Conservation (phyloP, 2,888 invertebrate species). For the Eremobia ochroleuca region DNA sequence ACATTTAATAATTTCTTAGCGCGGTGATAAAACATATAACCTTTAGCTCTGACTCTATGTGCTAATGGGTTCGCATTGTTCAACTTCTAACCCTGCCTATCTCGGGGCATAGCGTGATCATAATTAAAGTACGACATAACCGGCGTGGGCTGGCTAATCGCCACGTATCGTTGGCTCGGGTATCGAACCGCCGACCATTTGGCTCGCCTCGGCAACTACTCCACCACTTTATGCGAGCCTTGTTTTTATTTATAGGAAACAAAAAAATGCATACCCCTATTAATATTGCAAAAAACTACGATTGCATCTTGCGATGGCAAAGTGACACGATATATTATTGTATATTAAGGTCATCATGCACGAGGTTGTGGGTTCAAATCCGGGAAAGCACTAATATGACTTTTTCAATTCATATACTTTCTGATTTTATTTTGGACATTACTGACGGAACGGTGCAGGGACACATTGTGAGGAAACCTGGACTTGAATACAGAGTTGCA, state of each 20-base stretch:
- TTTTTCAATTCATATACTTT: not conserved
- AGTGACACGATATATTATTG: not conserved
- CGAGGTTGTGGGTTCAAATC: not conserved
- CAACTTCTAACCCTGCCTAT: slow-evolving; percentile 20
- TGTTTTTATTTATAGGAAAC: slow-evolving; percentile 43
- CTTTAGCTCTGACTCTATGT: not conserved
- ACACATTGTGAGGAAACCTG: not conserved
- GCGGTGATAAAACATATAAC: not conserved
- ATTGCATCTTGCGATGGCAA: not conserved
- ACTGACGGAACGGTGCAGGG: not conserved
- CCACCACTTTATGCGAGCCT: slow-evolving; percentile 41
- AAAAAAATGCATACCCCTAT: slow-evolving; percentile 8
- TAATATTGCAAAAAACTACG: not conserved
- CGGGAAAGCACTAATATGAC: too few species aligned
- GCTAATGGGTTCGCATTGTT: not conserved
- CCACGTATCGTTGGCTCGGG: slow-evolving; percentile 58
- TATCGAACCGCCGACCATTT: slow-evolving; percentile 60
- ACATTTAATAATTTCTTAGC: not conserved
- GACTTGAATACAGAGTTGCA: not conserved
- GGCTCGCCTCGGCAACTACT: slow-evolving; percentile 50
- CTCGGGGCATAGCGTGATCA: slow-evolving; percentile 29
- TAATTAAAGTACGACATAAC: slow-evolving; percentile 52
- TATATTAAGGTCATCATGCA: not conserved
- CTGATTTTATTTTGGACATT: not conserved
- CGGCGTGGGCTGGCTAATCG: slow-evolving; percentile 55